phyloP scores from a whole-genome alignment of 1,140 invertebrate species.

The Bombus superbus region DNA sequence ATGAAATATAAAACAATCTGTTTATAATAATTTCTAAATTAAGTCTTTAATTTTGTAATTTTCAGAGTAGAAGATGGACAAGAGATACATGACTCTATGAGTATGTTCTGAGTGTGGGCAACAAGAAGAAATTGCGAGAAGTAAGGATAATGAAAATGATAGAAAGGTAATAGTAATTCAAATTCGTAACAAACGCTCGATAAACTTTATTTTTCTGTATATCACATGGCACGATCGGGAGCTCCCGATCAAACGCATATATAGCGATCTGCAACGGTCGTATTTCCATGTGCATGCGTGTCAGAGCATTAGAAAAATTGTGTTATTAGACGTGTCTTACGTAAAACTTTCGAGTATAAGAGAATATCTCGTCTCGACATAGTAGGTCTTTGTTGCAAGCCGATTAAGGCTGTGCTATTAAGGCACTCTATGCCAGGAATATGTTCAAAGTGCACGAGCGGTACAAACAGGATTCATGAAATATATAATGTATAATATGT shows the following conservation, averaged over 20 bases:
- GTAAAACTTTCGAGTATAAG: conserved; percentile 48
- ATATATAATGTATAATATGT: conserved; percentile 31
- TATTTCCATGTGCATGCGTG: conserved; percentile 10
- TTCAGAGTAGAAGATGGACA: neutral
- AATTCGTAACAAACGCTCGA: conserved; percentile 67
- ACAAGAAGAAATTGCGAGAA: no score
- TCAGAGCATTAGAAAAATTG: conserved; percentile 46
- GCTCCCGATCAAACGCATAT: conserved; percentile 22
- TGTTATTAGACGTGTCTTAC: conserved; percentile 39
- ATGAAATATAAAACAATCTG: neutral
- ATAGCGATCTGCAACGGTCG: conserved; percentile 22
- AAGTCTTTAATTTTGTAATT: neutral
- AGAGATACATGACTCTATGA: neutral
- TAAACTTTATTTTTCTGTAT: conserved; percentile 72
- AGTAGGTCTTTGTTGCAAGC: conserved; percentile 52
- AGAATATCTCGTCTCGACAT: conserved; percentile 44
- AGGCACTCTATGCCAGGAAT: conserved; percentile 72
- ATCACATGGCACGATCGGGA: conserved; percentile 51
- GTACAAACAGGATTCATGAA: conserved; percentile 51
- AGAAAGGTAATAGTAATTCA: neutral
- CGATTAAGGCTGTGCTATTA: conserved; percentile 51
- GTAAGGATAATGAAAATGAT: neutral
- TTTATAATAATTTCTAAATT: neutral
- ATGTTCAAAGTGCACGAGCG: conserved; percentile 58
- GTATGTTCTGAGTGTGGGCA: no score